Conservation (phyloP, 1,140 invertebrate species). For the Globodera ellingtonae region DNA sequence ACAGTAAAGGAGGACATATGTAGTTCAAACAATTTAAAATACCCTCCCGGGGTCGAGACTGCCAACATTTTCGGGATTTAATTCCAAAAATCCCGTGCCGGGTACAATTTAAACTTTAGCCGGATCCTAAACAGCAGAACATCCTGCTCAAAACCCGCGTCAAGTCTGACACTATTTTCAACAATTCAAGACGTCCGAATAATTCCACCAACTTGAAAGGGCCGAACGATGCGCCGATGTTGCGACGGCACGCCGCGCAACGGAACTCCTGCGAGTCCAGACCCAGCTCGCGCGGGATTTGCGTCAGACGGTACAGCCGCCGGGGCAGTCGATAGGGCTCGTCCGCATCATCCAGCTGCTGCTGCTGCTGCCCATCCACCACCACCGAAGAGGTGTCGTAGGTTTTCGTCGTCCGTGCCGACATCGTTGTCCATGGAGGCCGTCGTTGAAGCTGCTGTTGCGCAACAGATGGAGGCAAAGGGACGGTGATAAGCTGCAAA, state of each 20-base stretch:
- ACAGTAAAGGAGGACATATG: not conserved
- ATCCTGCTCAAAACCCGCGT: too few species aligned
- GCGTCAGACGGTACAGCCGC: slow-evolving; percentile 39
- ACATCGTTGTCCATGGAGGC: too few species aligned
- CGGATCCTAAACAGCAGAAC: too few species aligned
- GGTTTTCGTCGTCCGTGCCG: too few species aligned
- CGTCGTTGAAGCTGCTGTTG: too few species aligned
- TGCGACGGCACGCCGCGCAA: slow-evolving; percentile 47
- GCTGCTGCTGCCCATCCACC: not conserved
- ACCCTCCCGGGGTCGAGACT: too few species aligned
- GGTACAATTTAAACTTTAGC: not conserved
- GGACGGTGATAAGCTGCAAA: not conserved
- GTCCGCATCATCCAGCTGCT: not conserved
- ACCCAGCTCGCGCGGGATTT: slow-evolving; percentile 53
- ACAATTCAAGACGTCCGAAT: too few species aligned
- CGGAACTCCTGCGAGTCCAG: slow-evolving; percentile 55
- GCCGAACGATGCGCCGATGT: slow-evolving; percentile 52
- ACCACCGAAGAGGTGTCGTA: not conserved
- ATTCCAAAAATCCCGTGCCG: not conserved
- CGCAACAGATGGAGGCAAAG: not conserved
- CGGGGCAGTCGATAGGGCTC: slow-evolving; percentile 26
- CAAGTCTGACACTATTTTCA: too few species aligned
- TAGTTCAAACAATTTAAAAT: slow-evolving; percentile 17
- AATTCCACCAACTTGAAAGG: slow-evolving; percentile 51
- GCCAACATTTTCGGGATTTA: not conserved